phyloP scores from a whole-genome alignment of 1,140 invertebrate species.

The Coenobita brevimanus region DNA sequence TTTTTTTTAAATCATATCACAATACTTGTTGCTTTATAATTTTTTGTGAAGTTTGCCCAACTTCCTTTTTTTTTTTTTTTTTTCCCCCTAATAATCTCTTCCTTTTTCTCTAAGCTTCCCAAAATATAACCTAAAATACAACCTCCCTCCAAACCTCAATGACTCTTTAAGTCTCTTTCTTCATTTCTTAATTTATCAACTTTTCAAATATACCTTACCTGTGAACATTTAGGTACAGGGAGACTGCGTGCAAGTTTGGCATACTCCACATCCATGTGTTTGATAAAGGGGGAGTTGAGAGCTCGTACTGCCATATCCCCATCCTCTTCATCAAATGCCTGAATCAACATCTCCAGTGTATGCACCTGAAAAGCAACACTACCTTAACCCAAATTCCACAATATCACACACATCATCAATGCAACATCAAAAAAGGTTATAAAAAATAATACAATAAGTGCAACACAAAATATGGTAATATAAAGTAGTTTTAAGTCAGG shows the following conservation, averaged over 20 bases:
- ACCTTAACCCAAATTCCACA: no score
- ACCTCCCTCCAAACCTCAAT: neutral
- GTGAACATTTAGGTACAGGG: constrained; percentile 46
- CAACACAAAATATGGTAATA: no score
- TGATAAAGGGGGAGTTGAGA: constrained; percentile 89
- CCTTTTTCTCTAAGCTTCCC: no score
- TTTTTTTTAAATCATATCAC: no score
- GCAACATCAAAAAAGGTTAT: no score
- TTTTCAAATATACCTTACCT: constrained; percentile 19
- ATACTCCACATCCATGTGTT: constrained; percentile 96
- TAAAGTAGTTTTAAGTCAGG: no score
- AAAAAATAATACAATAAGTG: no score
- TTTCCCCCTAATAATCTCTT: no score
- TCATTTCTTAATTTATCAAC: neutral
- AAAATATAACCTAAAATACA: neutral
- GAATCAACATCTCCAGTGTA: constrained; percentile 86
- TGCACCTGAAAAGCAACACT: constrained; percentile 82
- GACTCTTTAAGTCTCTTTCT: neutral
- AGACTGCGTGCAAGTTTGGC: constrained; percentile 73
- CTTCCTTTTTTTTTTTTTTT: no score
- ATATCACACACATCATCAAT: no score
- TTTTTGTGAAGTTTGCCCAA: no score
- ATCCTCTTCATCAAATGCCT: constrained; percentile 93
- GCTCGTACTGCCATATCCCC: constrained; percentile 83
- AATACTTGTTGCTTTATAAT: no score